A percentile compares a stretch with the other conserved stretches of the same genome.
Evolutionary conservation across 2,888 invertebrate genomes (phyloP).

Genomic region (Dugesia japonica): DNA sequence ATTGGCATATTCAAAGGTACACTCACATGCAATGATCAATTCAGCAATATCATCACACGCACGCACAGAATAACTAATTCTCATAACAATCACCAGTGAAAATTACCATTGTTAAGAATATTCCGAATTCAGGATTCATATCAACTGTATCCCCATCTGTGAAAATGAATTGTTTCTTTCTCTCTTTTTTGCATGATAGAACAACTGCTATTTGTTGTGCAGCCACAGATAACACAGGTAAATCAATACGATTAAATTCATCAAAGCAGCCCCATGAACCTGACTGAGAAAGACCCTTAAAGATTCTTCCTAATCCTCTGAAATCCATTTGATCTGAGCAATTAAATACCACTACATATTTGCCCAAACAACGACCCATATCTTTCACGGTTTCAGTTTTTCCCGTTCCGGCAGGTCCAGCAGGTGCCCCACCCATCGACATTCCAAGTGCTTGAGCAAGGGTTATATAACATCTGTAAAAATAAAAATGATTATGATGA

Average conservation of each 20-base stretch:
- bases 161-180: slow-evolving; percentile 71
- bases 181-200: slow-evolving; percentile 76
- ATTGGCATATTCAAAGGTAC: too few species aligned
- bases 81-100: background rate
- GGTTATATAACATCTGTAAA: slow-evolving; percentile 75
- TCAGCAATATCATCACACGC: too few species aligned
- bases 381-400: slow-evolving; percentile 94
- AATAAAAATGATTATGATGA: too few species aligned
- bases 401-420: slow-evolving; percentile 87
- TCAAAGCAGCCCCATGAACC: slow-evolving; percentile 96
- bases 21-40: too few species aligned
- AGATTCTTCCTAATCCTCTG: slow-evolving; percentile 78
- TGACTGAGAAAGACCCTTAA: slow-evolving; percentile 79
- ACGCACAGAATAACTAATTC: too few species aligned
- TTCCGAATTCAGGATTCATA: slow-evolving; percentile 85
- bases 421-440: slow-evolving; percentile 83
- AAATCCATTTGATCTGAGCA: slow-evolving; percentile 98
- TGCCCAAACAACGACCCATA: slow-evolving; percentile 89
- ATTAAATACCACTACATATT: slow-evolving; percentile 82
- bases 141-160: slow-evolving; percentile 82
- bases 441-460: slow-evolving; percentile 80
- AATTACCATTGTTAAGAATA: slow-evolving; percentile 81
- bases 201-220: slow-evolving; percentile 84
- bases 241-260: slow-evolving; percentile 78
- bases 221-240: slow-evolving; percentile 80